phyloP scores from a whole-genome alignment of 2,888 invertebrate species.

The Ceramica pisi region DNA sequence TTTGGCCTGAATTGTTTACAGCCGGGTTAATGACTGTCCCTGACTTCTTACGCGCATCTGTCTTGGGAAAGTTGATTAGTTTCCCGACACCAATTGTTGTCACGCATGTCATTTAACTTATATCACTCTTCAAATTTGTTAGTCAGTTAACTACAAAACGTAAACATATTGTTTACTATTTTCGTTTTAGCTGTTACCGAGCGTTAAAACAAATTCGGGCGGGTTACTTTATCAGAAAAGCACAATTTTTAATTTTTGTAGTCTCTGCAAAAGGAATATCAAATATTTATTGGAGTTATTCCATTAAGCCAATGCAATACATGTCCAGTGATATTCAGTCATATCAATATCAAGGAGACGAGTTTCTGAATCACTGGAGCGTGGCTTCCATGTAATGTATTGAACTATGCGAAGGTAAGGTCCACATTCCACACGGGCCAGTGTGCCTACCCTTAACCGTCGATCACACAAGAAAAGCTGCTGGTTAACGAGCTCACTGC shows the following conservation, averaged over 20 bases:
- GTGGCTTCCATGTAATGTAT: slow-evolving; percentile 70
- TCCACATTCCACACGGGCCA: slow-evolving; percentile 34
- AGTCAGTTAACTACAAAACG: slow-evolving; percentile 44
- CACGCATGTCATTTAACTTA: slow-evolving; percentile 62
- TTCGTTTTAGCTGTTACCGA: slow-evolving; percentile 1
- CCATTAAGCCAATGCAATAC: slow-evolving; percentile 58
- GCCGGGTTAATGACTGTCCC: slow-evolving; percentile 84
- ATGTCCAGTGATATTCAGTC: too few relatives aligned
- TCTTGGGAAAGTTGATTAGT: slow-evolving; percentile 79
- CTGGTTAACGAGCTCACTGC: neutral
- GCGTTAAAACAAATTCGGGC: slow-evolving; percentile 6
- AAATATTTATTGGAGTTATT: slow-evolving; percentile 39
- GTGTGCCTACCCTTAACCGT: neutral
- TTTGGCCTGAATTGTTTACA: slow-evolving; percentile 84
- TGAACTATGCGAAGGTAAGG: slow-evolving; percentile 66
- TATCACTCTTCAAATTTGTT: slow-evolving; percentile 62
- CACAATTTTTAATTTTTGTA: neutral
- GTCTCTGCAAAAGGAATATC: slow-evolving; percentile 16
- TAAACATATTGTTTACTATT: slow-evolving; percentile 35
- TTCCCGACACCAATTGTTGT: slow-evolving; percentile 76
- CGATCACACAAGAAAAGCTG: neutral
- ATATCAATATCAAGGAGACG: slow-evolving; percentile 66
- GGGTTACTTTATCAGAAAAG: neutral
- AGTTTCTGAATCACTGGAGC: slow-evolving; percentile 80
- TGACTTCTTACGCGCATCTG: slow-evolving; percentile 78